Evolutionary conservation across 2,797 vertebrate species (phyloP).

Genomic region (Sebastes melanostomus): DNA sequence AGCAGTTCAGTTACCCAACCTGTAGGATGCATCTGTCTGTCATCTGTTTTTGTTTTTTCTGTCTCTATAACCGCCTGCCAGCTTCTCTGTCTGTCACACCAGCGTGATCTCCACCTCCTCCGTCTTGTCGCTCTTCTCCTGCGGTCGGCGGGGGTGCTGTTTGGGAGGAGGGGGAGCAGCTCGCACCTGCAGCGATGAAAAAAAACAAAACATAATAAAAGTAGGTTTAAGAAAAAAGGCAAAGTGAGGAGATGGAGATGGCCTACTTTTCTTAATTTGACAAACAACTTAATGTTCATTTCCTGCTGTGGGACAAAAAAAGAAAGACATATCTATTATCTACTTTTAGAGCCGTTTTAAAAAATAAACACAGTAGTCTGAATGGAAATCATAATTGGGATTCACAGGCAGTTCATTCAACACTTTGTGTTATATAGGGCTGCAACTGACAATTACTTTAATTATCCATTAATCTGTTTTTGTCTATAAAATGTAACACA

Average conservation of each 20-base stretch:
- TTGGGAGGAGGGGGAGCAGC: slow-evolving; percentile 96
- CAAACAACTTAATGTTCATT: neutral
- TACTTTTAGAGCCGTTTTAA: neutral
- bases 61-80: slow-evolving; percentile 16
- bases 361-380: neutral
- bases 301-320: slow-evolving; percentile 8
- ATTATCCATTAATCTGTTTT: neutral
- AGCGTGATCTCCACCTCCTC: slow-evolving; percentile 99
- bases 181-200: slow-evolving; percentile 85
- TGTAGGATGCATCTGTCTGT: slow-evolving; percentile 44
- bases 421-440: neutral
- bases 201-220: neutral
- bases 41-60: slow-evolving; percentile 30
- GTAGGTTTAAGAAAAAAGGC: neutral
- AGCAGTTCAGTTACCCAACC: slow-evolving; percentile 45
- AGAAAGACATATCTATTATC: neutral
- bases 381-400: neutral
- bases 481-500: neutral
- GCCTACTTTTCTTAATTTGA: slow-evolving; percentile 24
- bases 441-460: neutral
- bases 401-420: neutral
- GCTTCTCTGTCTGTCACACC: slow-evolving; percentile 81
- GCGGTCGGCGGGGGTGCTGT: slow-evolving; percentile 86
- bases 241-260: neutral
- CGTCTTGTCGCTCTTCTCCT: slow-evolving; percentile 92